Evolutionary conservation across 2,797 vertebrate species (phyloP).

Genomic region (Otolemur crassicaudatus): DNA sequence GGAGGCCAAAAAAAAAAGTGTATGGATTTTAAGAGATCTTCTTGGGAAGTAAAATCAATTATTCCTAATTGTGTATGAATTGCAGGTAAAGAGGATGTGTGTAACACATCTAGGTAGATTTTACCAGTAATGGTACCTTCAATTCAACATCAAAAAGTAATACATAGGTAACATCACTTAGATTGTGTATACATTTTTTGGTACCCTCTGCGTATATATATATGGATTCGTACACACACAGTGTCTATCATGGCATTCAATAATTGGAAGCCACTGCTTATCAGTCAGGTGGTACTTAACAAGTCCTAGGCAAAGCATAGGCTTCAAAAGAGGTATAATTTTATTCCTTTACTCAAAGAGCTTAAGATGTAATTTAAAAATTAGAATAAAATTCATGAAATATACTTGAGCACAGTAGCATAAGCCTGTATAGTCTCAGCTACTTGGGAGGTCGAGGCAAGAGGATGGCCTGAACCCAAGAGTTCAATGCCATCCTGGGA

Average conservation of each 20-base stretch:
- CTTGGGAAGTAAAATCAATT: too few species aligned
- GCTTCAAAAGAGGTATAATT: not conserved
- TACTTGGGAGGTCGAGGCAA: not conserved
- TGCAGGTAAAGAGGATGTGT: too few species aligned
- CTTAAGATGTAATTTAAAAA: constrained; percentile 21
- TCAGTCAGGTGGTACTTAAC: not conserved
- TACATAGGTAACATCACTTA: too few species aligned
- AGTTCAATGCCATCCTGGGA: too few species aligned
- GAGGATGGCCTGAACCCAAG: not conserved
- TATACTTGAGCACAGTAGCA: not conserved
- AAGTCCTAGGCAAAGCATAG: not conserved
- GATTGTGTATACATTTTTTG: too few species aligned
- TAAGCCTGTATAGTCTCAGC: not conserved
- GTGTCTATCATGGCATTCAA: not conserved
- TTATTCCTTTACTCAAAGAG: not conserved
- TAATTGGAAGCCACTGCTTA: not conserved
- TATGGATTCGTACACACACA: not conserved
- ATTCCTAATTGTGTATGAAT: too few species aligned
- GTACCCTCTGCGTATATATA: not conserved
- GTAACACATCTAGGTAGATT: too few species aligned
- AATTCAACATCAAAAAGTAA: too few species aligned
- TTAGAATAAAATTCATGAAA: not conserved
- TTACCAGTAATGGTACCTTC: too few species aligned
- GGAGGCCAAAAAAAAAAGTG: too few species aligned
- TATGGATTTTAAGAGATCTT: too few species aligned